These are phyloP conservation scores for Gryllus bimaculatus DNA, from an alignment of 1,140 invertebrate species.

Conservation along the genomic window DNA sequence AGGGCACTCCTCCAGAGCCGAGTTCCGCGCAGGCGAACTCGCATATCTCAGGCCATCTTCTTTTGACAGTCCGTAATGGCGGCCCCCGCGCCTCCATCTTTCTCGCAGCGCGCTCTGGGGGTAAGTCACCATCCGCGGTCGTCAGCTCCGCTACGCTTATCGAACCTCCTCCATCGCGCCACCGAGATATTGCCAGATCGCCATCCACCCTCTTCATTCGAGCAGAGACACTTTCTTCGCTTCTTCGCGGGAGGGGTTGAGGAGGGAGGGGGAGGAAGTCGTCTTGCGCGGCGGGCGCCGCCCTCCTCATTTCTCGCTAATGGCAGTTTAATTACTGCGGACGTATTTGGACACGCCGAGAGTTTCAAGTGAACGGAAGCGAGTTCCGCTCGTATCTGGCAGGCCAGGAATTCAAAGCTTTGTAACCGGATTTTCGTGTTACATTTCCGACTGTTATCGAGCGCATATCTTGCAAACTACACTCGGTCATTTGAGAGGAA, in stretches of 20 bases:
- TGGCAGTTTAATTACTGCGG: not conserved
- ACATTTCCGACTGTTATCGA: not conserved
- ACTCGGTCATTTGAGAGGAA: too few relatives aligned
- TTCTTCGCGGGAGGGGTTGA: too few relatives aligned
- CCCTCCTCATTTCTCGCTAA: not conserved
- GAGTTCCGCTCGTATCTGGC: too few relatives aligned
- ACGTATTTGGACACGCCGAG: not conserved
- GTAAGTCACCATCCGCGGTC: not conserved
- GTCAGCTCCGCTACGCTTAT: not conserved
- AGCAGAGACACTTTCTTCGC: too few relatives aligned
- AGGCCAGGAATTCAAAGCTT: too few relatives aligned
- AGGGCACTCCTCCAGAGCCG: too few relatives aligned
- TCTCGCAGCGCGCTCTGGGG: not conserved
- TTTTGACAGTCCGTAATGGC: not conserved
- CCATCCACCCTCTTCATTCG: not conserved
- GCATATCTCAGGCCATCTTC: not conserved
- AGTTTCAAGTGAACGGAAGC: not conserved
- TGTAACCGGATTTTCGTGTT: not conserved
- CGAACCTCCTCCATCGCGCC: not conserved
- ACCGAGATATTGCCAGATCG: not conserved
- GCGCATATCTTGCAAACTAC: too few relatives aligned
- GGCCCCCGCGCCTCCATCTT: not conserved
- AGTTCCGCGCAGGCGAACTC: not conserved
- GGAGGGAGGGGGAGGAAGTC: too few relatives aligned
- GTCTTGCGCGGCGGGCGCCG: too few relatives aligned